These are phyloP conservation scores for Epinephelus awoara DNA, from an alignment of 2,797 vertebrate genomes.

Conservation along the genomic window DNA sequence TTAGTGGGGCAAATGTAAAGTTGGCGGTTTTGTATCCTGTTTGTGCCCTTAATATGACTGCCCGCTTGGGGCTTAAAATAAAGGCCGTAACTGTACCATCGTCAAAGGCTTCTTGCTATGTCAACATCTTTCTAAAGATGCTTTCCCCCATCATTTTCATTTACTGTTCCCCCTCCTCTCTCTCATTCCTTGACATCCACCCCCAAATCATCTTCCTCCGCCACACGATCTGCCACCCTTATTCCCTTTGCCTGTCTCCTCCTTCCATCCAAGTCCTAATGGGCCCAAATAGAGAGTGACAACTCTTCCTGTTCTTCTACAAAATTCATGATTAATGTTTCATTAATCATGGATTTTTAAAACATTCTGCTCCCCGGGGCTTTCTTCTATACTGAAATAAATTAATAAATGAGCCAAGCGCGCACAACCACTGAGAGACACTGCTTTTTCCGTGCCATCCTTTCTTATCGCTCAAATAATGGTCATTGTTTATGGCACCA, in stretches of 20 bases:
- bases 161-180: conserved; percentile 42
- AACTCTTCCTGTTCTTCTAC: conserved; percentile 85
- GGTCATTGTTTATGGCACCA: conserved; percentile 84
- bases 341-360: conserved; percentile 86
- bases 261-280: conserved; percentile 69
- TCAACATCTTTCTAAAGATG: conserved; percentile 74
- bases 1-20: conserved; percentile 25
- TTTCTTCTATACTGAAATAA: conserved; percentile 80
- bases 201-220: conserved; percentile 57
- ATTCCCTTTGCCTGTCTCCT: conserved; percentile 68
- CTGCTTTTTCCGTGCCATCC: conserved; percentile 70
- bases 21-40: conserved; percentile 16
- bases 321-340: conserved; percentile 88
- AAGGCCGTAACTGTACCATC: conserved; percentile 41
- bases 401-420: conserved; percentile 79
- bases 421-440: conserved; percentile 64
- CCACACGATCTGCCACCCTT: conserved; percentile 56
- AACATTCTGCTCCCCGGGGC: conserved; percentile 80
- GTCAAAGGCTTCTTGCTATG: conserved; percentile 63
- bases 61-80: conserved; percentile 42
- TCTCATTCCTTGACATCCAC: conserved; percentile 69
- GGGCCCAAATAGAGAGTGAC: conserved; percentile 85
- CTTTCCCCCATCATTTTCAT: conserved; percentile 56
- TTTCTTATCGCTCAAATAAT: conserved; percentile 75
- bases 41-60: conserved; percentile 20